These are phyloP conservation scores for Cataglyphis altisquamis DNA, from an alignment of 2,888 invertebrate genomes.

Conservation along the genomic window DNA sequence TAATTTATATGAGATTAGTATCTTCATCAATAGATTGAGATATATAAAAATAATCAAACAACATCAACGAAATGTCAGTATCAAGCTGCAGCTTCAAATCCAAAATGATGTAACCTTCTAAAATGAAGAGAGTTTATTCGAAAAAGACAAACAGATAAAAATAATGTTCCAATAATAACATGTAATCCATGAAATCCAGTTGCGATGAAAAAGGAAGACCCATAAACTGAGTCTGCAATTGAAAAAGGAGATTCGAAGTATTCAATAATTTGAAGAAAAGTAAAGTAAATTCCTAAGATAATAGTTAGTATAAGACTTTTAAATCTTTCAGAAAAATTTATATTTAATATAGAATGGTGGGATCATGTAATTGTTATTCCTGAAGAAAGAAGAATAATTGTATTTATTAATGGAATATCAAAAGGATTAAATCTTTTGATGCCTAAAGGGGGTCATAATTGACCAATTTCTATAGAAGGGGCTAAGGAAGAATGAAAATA, in stretches of 20 bases:
- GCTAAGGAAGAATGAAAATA: constrained; percentile 86
- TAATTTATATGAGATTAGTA: too few species aligned
- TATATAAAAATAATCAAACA: constrained; percentile 88
- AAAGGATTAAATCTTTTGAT: constrained; percentile 90
- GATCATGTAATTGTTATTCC: constrained; percentile 90
- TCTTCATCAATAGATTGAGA: constrained; percentile 91
- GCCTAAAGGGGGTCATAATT: constrained; percentile 89
- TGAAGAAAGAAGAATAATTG: constrained; percentile 90
- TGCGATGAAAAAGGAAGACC: constrained; percentile 16
- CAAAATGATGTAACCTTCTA: constrained; percentile 84
- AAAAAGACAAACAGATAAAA: constrained; percentile 86
- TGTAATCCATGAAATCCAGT: constrained; percentile 31
- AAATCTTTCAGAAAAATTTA: constrained; percentile 85
- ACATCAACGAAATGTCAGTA: constrained; percentile 91
- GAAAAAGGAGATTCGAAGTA: constrained; percentile 89
- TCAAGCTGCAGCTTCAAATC: constrained; percentile 90
- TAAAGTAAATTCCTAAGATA: constrained; percentile 89
- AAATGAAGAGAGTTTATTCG: constrained; percentile 58
- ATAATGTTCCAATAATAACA: constrained; percentile 67
- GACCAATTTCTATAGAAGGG: background rate
- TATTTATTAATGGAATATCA: constrained; percentile 91
- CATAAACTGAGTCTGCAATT: constrained; percentile 87
- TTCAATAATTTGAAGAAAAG: constrained; percentile 90
- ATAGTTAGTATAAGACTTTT: constrained; percentile 87
- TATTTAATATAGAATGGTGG: constrained; percentile 88